Base-by-base conservation (phyloP, 1,140 invertebrate species). In the Eupeodes corollae region DNA sequence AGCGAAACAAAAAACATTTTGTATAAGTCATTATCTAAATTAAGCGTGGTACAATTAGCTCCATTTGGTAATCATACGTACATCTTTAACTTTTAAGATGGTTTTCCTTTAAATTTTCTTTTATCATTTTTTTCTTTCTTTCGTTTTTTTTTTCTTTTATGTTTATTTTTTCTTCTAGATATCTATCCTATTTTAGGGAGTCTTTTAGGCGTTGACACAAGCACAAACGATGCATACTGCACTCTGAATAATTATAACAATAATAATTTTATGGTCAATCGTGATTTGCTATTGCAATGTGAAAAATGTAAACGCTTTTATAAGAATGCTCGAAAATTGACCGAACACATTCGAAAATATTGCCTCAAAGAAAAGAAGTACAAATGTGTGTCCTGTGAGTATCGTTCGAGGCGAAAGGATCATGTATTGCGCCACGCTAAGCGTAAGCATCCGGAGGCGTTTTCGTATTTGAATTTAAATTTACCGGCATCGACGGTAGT, bases 351-450 rank as follows among this genome's bases (percentile, higher is more conserved):
- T n/a, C 55, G 63, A 6, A 66, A 66, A 50, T 67, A 67, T 44
- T 67, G 63, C 31, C 48, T 66, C 5, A 67, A 67, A 48, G 59
- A 67, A 37, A 67, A 67, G 52, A 65, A 64, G 46, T 67, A 67
- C 50, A 62, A 63, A 44, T 67, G 63, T 44, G 52, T 63, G 8
- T 67, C 59, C 38, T 67, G 63, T 49, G 62, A 63, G 42, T 67
- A 67, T 50, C 56, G 63, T 10, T 66, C 63, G 10, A 52, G 63
- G 3, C 63, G 63, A 48, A 65, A 66, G 44, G 63, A 67, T 57
- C 63, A 67, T 45, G 60, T 67, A 11, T 31, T 63, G 33, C 52
- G 63, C 5, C 63, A 67, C 48, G 60, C 61, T 1, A 62, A 59
- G 41, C 61, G 63, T 35, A 63, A 67, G 45, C 63, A 67, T 41